Conservation (phyloP, 1,140 invertebrate genomes). For the Drosophila guanche region DNA sequence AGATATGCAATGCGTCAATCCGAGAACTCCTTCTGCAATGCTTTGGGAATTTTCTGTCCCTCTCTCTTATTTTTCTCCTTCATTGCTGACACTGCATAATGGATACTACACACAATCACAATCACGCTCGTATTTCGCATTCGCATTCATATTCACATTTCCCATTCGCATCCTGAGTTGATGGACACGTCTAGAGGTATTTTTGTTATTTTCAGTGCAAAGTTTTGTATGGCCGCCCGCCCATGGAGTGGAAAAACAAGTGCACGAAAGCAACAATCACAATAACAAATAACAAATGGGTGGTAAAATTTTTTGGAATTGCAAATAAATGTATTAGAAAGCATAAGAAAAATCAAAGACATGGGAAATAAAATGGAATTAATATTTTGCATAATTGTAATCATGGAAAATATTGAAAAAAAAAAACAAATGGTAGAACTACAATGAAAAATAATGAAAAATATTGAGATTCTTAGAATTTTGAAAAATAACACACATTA, state of each 20-base stretch:
- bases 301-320: not conserved
- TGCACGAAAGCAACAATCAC: constrained; percentile 21
- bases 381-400: too few relatives aligned
- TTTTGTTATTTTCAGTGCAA: constrained; percentile 42
- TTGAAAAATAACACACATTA: too few relatives aligned
- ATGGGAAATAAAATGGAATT: too few relatives aligned
- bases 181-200: constrained; percentile 22
- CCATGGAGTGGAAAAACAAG: constrained; percentile 44
- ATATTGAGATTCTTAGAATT: too few relatives aligned
- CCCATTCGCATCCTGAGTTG: constrained; percentile 4
- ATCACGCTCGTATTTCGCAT: not conserved
- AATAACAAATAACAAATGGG: constrained; percentile 5
- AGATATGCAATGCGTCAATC: constrained; percentile 61
- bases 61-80: constrained; percentile 19
- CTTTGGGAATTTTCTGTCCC: constrained; percentile 25
- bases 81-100: constrained; percentile 48
- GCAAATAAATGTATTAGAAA: not conserved
- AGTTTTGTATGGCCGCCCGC: constrained; percentile 7
- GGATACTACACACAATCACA: constrained; percentile 5
- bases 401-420: too few relatives aligned
- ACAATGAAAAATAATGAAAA: too few relatives aligned
- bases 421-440: too few relatives aligned
- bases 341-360: not conserved
- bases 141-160: constrained; percentile 2
- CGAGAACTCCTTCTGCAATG: constrained; percentile 28